Evolutionary conservation across 2,888 invertebrate genomes (phyloP).

Genomic region (Bombylius major): DNA sequence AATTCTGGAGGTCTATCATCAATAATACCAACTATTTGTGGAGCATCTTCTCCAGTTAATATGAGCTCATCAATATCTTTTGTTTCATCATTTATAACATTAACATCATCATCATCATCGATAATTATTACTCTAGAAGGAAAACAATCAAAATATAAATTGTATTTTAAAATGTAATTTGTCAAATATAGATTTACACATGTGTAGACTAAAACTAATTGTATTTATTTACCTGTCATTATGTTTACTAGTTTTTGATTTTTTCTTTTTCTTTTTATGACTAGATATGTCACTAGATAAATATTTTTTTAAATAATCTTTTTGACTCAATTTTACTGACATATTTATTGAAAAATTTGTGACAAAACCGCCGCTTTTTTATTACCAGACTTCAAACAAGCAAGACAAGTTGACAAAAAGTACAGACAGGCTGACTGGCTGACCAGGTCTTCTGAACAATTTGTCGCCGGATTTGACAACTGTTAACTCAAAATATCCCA

Average conservation of each 20-base stretch:
- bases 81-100: constrained; percentile 36
- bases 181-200: too few relatives aligned
- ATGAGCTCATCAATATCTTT: constrained; percentile 49
- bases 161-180: too few relatives aligned
- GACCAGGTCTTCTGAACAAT: too few relatives aligned
- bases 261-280: constrained; percentile 48
- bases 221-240: neutral
- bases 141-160: neutral
- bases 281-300: constrained; percentile 52
- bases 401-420: too few relatives aligned
- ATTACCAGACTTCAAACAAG: too few relatives aligned
- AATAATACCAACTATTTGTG: constrained; percentile 75
- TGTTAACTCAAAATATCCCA: too few relatives aligned
- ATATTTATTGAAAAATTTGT: too few relatives aligned
- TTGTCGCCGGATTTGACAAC: too few relatives aligned
- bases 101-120: constrained; percentile 67
- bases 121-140: constrained; percentile 64
- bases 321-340: constrained; percentile 46
- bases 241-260: neutral
- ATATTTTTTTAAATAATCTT: constrained; percentile 69
- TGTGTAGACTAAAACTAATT: too few relatives aligned
- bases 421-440: too few relatives aligned
- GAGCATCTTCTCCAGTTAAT: constrained; percentile 72
- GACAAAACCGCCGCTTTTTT: too few relatives aligned
- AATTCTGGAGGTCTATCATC: constrained; percentile 67